Percentiles rank a stretch among this genome's conserved stretches.
Conservation (phyloP, 2,113 vertebrate species). For the Rhinogobius similis region DNA sequence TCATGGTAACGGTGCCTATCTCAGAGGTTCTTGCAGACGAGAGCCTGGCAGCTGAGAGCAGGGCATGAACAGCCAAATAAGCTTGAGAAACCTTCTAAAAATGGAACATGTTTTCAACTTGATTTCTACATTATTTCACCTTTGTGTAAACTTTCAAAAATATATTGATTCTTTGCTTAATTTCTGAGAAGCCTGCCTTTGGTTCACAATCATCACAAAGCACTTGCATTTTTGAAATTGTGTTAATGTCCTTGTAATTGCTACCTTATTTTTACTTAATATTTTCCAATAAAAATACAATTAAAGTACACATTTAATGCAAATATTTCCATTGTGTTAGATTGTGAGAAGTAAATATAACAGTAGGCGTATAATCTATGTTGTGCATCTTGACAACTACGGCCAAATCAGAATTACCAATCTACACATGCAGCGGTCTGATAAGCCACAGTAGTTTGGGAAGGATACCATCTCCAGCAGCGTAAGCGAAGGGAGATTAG, state of each 20-base stretch:
- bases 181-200: not conserved
- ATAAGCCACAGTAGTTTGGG: constrained; percentile 12
- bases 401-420: constrained; percentile 17
- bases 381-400: not conserved
- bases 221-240: too few relatives aligned
- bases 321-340: not conserved
- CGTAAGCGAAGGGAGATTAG: not conserved
- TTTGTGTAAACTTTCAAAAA: not conserved
- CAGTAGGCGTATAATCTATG: not conserved
- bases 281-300: not conserved
- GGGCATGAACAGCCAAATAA: constrained; percentile 31
- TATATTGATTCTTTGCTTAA: not conserved
- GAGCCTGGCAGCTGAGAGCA: constrained; percentile 53
- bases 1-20: constrained; percentile 70
- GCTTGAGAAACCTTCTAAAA: constrained; percentile 59
- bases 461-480: not conserved
- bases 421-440: constrained; percentile 25
- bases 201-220: not conserved
- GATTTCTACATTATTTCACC: not conserved
- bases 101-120: constrained; percentile 49
- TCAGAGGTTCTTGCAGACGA: constrained; percentile 46
- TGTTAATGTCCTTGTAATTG: too few relatives aligned
- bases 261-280: too few relatives aligned
- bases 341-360: constrained; percentile 12
- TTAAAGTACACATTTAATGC: not conserved